Evolutionary conservation across 2,797 vertebrate species (phyloP), one percentile per base, ranked within the genome.

Genomic region (Notoglanidium macrostoma): DNA sequence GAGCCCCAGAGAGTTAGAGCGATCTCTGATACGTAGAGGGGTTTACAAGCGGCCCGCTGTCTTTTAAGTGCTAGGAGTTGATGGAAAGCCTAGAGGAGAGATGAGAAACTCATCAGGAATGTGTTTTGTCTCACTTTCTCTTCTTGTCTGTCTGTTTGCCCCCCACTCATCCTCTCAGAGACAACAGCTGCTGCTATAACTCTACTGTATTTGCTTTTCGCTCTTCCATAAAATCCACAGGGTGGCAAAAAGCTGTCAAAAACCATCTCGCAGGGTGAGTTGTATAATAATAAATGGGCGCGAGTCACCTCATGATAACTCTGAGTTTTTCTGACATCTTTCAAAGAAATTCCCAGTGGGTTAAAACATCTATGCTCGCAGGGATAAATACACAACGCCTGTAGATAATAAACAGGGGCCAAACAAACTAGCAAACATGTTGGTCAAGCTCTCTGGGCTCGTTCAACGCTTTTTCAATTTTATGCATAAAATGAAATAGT

Each of bases 71-170:
- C 95, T 96, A 96, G 96, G 97, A 98, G 96, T 93, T 93, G 88
- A 91, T 92, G 55, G 95, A 65, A 83, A 83, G 96, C 97, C 97
- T 97, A 97, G 94, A 95, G 92, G 93, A 88, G 94, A 96, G 92
- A 96, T 97, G 97, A 97, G 97, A 96, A 97, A 98, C 96, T 95
- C 91, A 95, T 93, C 95, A 97, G 97, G 97, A 98, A 98, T 97
- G 97, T 90, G 93, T 93, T 89, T 79, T 67, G 79, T 89, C 85
- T 89, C 73, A 89, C 70, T 65, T 80, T 87, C 85, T 89, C 82
- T 84, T 63, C 87, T 84, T 88, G 65, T 70, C 86, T 78, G 55
- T 85, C 86, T 68, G 29, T 85, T 85, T 82, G 44, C 35, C 57
- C 86, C 83, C 46, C 63, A 74, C 85, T 68, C 82, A 51, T 59